A percentile compares a stretch with the other conserved stretches of the same genome.
Conservation (phyloP, 2,113 vertebrate species). For the Macroglossus sobrinus region DNA sequence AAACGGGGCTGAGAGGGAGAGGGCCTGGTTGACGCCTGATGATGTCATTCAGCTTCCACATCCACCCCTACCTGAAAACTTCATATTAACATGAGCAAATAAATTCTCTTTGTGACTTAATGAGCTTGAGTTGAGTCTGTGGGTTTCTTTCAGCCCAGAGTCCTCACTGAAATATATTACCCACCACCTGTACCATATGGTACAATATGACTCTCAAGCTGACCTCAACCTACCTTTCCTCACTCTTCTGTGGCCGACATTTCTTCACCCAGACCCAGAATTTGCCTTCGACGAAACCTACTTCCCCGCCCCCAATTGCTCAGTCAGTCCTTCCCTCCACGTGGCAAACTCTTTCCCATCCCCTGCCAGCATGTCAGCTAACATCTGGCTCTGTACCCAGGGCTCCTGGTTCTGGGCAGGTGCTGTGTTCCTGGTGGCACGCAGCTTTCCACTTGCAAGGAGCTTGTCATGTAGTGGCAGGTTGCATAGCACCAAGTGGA, state of each 20-base stretch:
- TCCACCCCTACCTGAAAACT: neutral
- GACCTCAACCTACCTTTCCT: neutral
- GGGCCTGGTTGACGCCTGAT: neutral
- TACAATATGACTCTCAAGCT: rapidly evolving
- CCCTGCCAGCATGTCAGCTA: neutral
- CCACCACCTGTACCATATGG: rapidly evolving
- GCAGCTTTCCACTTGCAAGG: neutral
- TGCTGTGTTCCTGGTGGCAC: neutral
- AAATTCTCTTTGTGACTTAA: neutral
- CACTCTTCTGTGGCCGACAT: neutral
- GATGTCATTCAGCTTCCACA: neutral
- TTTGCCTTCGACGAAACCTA: neutral
- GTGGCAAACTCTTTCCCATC: neutral
- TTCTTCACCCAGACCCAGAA: neutral
- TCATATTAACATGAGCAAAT: neutral
- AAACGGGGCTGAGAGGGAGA: neutral
- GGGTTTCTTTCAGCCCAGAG: neutral
- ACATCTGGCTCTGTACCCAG: neutral
- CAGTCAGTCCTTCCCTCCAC: neutral
- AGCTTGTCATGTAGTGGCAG: too few species aligned
- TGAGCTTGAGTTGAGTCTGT: neutral
- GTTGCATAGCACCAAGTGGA: too few species aligned
- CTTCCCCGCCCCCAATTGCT: neutral
- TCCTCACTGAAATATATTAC: neutral
- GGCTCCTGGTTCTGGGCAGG: too few species aligned